Base-by-base conservation (phyloP, 2,113 vertebrate genomes). In the Collichthys lucidus region DNA sequence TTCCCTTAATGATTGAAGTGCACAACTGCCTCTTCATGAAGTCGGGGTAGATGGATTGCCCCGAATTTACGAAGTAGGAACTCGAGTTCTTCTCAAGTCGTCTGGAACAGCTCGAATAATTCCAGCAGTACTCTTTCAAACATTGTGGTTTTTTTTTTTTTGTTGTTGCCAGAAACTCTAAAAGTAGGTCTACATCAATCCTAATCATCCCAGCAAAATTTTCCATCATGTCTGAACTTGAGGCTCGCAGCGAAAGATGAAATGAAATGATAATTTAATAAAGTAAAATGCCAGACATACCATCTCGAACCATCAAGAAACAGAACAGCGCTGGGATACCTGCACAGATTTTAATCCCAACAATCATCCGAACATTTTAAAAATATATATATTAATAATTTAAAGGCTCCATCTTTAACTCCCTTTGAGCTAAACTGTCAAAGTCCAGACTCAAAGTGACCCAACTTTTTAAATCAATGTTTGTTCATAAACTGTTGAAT, bases 401-500 rank as follows among this genome's bases (percentile, higher is more conserved):
- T 26, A 10, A 60, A 0, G 0, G 31, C 50, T 73, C 56, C 35
- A 40, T 60, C 73, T 69, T 15, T 11, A 31, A 46, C 56, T 11
- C 44, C 16, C n/a, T 22, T 11, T 1, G 11, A 67, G 55, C 61
- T 65, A 3, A 26, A 5, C 29, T 40, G 22, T 63, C 67, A 22
- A 62, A 46, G 44, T 47, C 8, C 61, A 40, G 52, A 65, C 52
- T 61, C 17, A 79, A 65, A 56, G 59, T 17, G 52, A 52, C 17
- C 40, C 40, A 56, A 57, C 57, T 22, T 53, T 22, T 81, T 80
- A 66, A 85, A 81, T 83, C 78, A 46, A 50, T 5, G 65, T 71
- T 80, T 83, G 40, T 46, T 79, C 74, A 63, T 78, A 56, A 64
- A 66, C 71, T 74, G 68, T 0, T 87, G 35, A 83, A 78, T 83